Conservation (phyloP, 53 echinoderm and acorn worm species). For the Pentamera pediparva region DNA sequence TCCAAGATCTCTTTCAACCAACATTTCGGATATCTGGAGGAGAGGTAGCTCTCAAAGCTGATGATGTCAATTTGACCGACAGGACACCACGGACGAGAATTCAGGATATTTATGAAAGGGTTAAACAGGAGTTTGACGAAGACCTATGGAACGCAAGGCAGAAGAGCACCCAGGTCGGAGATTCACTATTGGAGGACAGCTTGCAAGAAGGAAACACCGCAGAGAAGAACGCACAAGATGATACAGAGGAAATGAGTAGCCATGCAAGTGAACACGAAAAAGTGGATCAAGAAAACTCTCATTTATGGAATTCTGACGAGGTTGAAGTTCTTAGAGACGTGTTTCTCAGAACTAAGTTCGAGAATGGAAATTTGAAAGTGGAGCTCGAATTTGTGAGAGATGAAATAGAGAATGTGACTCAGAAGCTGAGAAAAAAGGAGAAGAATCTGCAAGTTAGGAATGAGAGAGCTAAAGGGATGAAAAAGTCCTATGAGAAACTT, state of each 20-base stretch:
- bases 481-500: constrained; percentile 4
- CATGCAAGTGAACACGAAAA: neutral
- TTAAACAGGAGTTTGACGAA: constrained; percentile 10
- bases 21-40: constrained; percentile 3
- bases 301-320: constrained; percentile 11
- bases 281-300: constrained; percentile 6
- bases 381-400: neutral
- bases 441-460: neutral
- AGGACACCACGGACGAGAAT: constrained; percentile 8
- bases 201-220: neutral
- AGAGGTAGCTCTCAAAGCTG: neutral
- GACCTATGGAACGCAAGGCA: constrained; percentile 27
- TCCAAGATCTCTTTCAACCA: neutral
- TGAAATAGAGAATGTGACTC: neutral
- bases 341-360: constrained; percentile 1
- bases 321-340: neutral
- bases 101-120: constrained; percentile 10
- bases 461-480: neutral
- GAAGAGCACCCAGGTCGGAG: constrained; percentile 18
- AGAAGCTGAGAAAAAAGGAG: neutral
- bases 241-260: neutral
- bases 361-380: constrained; percentile 8
- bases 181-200: neutral
- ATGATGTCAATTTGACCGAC: neutral
- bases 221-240: neutral